Evolutionary conservation across 2,113 vertebrate species (phyloP).

Genomic region (Leucopsar rothschildi): DNA sequence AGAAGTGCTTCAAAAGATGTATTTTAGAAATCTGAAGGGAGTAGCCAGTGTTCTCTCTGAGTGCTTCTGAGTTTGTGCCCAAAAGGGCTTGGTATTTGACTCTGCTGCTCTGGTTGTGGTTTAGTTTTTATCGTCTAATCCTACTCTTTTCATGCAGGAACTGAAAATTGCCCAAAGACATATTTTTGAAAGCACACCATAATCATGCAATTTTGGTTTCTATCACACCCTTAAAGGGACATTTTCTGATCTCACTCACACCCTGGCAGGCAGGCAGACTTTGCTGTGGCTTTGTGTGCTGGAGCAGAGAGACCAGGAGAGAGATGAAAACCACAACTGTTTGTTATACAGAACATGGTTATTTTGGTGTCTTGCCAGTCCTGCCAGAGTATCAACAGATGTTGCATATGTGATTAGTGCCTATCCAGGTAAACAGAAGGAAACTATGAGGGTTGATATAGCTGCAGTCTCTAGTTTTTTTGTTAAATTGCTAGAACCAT

Average conservation of each 20-base stretch:
- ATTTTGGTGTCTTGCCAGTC: constrained; percentile 15
- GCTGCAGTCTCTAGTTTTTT: not conserved
- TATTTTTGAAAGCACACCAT: not conserved
- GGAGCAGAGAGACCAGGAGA: not conserved
- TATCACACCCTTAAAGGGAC: not conserved
- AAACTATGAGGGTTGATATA: not conserved
- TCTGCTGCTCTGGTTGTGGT: not conserved
- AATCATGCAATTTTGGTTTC: constrained; percentile 10
- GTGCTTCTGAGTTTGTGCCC: not conserved
- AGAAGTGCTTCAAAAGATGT: not conserved
- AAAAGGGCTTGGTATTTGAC: not conserved
- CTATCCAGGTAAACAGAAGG: constrained; percentile 1
- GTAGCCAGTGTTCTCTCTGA: not conserved
- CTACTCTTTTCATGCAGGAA: not conserved
- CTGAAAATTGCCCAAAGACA: not conserved
- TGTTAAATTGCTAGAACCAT: not conserved
- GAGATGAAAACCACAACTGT: not conserved
- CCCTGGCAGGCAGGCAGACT: not conserved
- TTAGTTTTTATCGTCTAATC: not conserved
- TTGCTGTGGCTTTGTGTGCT: not conserved
- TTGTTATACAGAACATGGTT: not conserved
- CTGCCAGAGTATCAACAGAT: not conserved
- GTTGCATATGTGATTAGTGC: not conserved
- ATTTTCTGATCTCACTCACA: not conserved
- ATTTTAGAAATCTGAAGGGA: not conserved